Evolutionary conservation across 2,797 vertebrate species (phyloP).

Genomic region (Champsocephalus esox): DNA sequence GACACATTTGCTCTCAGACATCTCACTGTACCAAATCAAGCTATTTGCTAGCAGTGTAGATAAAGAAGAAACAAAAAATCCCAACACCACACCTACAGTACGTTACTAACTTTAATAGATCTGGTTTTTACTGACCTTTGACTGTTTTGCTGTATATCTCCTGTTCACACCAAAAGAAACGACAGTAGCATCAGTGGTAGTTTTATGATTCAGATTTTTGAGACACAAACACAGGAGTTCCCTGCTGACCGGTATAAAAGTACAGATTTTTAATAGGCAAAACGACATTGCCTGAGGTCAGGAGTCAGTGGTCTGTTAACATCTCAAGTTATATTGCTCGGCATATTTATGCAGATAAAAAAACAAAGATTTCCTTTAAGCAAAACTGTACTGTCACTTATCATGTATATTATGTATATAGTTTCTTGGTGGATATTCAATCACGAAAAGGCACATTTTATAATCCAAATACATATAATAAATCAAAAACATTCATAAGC

Average conservation of each 20-base stretch:
- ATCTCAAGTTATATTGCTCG: neutral
- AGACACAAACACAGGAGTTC: neutral
- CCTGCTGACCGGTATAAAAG: neutral
- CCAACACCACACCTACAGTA: neutral
- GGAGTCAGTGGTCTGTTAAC: neutral
- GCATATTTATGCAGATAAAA: neutral
- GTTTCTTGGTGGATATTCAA: neutral
- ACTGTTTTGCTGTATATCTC: slow-evolving; percentile 52
- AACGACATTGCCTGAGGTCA: neutral
- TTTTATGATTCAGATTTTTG: neutral
- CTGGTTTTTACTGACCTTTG: slow-evolving; percentile 70
- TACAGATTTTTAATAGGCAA: neutral
- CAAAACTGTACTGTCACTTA: neutral
- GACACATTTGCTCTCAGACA: neutral
- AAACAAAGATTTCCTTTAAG: neutral
- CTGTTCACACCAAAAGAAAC: slow-evolving; percentile 47
- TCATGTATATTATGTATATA: neutral
- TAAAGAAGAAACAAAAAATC: neutral
- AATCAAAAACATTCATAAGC: neutral
- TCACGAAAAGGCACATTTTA: neutral
- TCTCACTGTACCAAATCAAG: neutral
- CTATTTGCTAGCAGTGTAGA: neutral
- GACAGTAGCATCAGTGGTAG: neutral
- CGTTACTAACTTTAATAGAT: neutral
- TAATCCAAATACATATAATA: too few species aligned